Evolutionary conservation across 2,113 vertebrate species (phyloP), one percentile per base, ranked within the genome.

Genomic region (Myrmecobius fasciatus): DNA sequence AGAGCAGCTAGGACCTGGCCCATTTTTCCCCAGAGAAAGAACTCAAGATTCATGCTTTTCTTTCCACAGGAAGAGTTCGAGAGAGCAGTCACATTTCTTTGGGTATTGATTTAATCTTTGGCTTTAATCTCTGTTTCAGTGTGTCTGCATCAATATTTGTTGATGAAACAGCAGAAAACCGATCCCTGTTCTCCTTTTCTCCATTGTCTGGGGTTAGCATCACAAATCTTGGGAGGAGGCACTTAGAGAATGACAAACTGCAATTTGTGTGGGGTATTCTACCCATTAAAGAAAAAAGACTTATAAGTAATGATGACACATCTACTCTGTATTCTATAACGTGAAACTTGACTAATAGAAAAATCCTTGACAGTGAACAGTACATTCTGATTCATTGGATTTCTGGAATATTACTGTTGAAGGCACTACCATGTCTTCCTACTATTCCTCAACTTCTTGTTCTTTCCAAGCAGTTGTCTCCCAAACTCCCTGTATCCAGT

Each of bases 11-110:
- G 83, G 36, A 93, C 90, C 47, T 75, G 95, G 26, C 49, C 95
- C 97, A 94, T 75, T 94, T 83, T 83, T 83, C 67, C 67, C n/a
- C 20, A 83, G n/a, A 43, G 67, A n/a, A 83, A 43, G 17, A 83
- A 43, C n/a, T 22, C 92, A 94, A 96, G 92, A 94, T 28, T 90
- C 53, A 26, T 89, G 60, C 43, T 96, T 96, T 95, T 96, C 51
- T 53, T 96, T 91, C 93, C 92, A 53, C 91, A 17, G 51, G 89
- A 52, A 43, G 67, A 96, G 52, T 47, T 96, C 36, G 20, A 43
- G 67, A n/a, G 67, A 83, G 20, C n/a, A 83, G 36, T 83, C 54
- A 47, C 28, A 5, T 96, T 96, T 96, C 88, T 48, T 94, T 95
- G 93, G 93, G 43, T 47, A 53, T 88, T 89, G 89, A 91, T 96